Evolutionary conservation across 2,113 vertebrate species (phyloP).

Genomic region (Propithecus coquereli): DNA sequence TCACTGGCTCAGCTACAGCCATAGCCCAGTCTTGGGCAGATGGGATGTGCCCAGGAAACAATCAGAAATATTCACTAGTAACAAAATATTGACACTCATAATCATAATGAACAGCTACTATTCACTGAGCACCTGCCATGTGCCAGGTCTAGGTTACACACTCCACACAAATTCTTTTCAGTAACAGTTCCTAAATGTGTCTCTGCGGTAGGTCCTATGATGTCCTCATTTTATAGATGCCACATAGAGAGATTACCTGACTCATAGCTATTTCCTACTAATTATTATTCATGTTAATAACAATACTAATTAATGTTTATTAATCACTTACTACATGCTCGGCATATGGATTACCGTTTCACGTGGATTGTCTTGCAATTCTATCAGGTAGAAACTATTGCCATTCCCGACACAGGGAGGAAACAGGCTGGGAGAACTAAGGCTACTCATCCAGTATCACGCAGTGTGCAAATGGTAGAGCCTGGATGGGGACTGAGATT

Average conservation of each 20-base stretch:
- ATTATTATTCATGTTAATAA: slow-evolving; percentile 15
- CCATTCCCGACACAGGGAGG: not conserved
- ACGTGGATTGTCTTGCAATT: not conserved
- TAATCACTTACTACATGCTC: not conserved
- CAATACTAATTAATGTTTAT: not conserved
- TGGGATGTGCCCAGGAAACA: not conserved
- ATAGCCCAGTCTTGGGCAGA: not conserved
- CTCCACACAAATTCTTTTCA: not conserved
- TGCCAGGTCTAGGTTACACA: not conserved
- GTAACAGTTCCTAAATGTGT: not conserved
- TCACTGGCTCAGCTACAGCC: not conserved
- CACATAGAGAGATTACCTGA: not conserved
- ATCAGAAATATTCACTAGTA: not conserved
- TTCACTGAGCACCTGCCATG: not conserved
- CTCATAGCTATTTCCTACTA: not conserved
- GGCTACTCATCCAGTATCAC: not conserved
- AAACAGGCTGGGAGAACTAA: not conserved
- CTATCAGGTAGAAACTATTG: not conserved
- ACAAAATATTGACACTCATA: not conserved
- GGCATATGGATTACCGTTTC: not conserved
- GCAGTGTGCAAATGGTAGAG: not conserved
- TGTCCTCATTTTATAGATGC: not conserved
- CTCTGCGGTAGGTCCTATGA: not conserved
- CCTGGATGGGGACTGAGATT: not conserved
- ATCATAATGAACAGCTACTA: not conserved